Base-by-base conservation (phyloP, 2,797 vertebrate genomes). In the Pipistrellus pygmaeus region DNA sequence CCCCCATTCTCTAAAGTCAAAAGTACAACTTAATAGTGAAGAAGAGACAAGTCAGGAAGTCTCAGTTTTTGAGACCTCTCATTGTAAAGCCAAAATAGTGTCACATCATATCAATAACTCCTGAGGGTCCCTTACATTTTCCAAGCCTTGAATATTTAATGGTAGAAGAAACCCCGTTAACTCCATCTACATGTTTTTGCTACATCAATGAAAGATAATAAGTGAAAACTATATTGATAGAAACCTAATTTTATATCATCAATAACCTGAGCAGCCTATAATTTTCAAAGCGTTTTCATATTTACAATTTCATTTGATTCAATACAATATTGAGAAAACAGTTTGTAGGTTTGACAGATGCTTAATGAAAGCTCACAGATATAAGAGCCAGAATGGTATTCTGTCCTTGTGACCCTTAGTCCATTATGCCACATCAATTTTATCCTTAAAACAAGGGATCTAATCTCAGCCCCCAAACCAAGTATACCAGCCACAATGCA, bases 251-350 rank as follows among this genome's bases (percentile, higher is more conserved):
- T 88, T 69, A 30, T 86, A 75, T 69, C 20, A 46, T 41, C 55
- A 62, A 35, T 23, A 21, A 57, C 30, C 30, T 86, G 35, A 78
- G 75, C 0, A 81, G 76, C 30, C 57, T 76, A 46, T 25, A 38
- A 21, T 76, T 89, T 88, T 83, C 44, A 48, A 77, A 96, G 30
- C 8, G 13, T 55, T 90, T 89, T 90, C 85, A 46, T 6, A 25
- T 18, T 60, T 17, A 13, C 27, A 53, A 68, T 77, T 78, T 81
- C 55, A 85, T 15, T 3, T 75, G 41, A 25, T 46, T 5, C 57
- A 66, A 60, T 27, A 27, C 57, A 66, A 60, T 27, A 27, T 7
- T 51, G 48, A 91, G 48, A 77, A 94, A 55, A 91, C 38, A 6
- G 27, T 53, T 53, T 46, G 11, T 8, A 48, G 15, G 21, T 1